Evolutionary conservation across 2,797 vertebrate species (phyloP).

Genomic region (Hoplostethus atlanticus): DNA sequence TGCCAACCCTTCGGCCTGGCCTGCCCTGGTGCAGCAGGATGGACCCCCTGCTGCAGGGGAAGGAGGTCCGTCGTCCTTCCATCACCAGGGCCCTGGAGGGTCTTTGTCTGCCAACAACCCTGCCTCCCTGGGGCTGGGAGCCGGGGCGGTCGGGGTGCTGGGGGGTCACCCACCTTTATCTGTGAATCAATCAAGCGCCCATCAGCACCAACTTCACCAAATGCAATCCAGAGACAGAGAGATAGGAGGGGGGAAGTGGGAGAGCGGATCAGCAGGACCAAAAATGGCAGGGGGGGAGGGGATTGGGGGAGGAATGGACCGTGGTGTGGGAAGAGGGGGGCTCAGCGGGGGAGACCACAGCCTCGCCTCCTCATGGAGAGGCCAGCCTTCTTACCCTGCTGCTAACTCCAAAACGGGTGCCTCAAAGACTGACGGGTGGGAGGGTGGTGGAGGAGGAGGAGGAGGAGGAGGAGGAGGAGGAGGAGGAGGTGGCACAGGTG

Average conservation of each 20-base stretch:
- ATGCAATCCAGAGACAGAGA: conserved; percentile 89
- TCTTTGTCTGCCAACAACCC: conserved; percentile 84
- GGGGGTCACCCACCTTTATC: conserved; percentile 81
- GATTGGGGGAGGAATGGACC: conserved; percentile 79
- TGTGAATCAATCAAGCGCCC: conserved; percentile 88
- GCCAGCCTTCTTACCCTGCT: conserved; percentile 81
- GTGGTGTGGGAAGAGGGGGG: conserved; percentile 69
- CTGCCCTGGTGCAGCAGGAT: conserved; percentile 97
- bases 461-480: conserved; percentile 59
- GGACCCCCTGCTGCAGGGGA: conserved; percentile 79
- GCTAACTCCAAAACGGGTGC: conserved; percentile 88
- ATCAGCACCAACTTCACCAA: conserved; percentile 89
- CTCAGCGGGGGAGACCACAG: conserved; percentile 76
- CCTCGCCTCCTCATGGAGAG: conserved; percentile 83
- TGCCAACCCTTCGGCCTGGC: conserved; percentile 99
- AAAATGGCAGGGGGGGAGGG: conserved; percentile 82
- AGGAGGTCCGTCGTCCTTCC: conserved; percentile 80
- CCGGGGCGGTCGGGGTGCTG: conserved; percentile 66
- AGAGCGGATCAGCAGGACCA: conserved; percentile 86
- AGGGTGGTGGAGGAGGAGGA: conserved; percentile 79
- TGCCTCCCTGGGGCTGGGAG: conserved; percentile 68
- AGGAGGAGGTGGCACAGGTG: conserved; percentile 82
- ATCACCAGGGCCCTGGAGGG: conserved; percentile 79
- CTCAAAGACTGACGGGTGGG: conserved; percentile 97
- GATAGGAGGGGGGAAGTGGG: conserved; percentile 82